A percentile compares a stretch with the other conserved stretches of the same genome.
These are phyloP conservation scores for Patella caerulea DNA, from an alignment of 2,888 invertebrate genomes.

Conservation along the genomic window DNA sequence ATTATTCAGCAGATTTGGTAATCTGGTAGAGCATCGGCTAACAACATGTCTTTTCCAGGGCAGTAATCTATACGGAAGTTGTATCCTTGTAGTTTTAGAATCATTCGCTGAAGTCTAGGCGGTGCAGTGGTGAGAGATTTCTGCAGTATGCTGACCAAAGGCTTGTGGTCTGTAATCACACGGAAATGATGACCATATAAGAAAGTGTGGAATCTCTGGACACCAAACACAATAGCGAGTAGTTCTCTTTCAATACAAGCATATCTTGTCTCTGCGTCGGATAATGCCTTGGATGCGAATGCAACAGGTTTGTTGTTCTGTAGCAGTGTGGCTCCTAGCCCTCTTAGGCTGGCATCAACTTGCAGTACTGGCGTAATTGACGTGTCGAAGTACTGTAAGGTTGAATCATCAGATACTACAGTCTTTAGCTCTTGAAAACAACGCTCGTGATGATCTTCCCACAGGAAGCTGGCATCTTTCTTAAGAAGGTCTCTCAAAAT, in stretches of 20 bases:
- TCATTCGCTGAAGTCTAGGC: slow-evolving; percentile 34
- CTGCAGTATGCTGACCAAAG: slow-evolving; percentile 28
- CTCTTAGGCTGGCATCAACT: slow-evolving; percentile 26
- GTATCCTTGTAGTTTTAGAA: slow-evolving; percentile 37
- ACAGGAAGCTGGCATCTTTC: slow-evolving; percentile 21
- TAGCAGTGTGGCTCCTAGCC: slow-evolving; percentile 33
- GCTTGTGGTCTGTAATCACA: slow-evolving; percentile 35
- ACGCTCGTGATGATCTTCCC: slow-evolving; percentile 23
- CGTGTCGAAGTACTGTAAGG: slow-evolving; percentile 27
- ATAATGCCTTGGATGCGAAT: slow-evolving; percentile 28
- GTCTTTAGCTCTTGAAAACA: slow-evolving; percentile 23
- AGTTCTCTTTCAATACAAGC: slow-evolving; percentile 36
- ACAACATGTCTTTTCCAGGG: slow-evolving; percentile 33
- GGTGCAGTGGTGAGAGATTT: slow-evolving; percentile 31
- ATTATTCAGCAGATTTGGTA: background rate
- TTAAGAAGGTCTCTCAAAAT: slow-evolving; percentile 27
- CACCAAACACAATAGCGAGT: slow-evolving; percentile 35
- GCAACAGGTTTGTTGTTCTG: slow-evolving; percentile 32
- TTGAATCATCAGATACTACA: background rate
- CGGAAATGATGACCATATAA: slow-evolving; percentile 25
- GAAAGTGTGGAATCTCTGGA: slow-evolving; percentile 30
- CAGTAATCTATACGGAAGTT: slow-evolving; percentile 27
- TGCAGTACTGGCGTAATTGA: slow-evolving; percentile 18
- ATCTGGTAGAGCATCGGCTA: slow-evolving; percentile 34
- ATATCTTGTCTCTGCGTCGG: slow-evolving; percentile 28